Evolutionary conservation across 2,113 vertebrate genomes (phyloP).

Genomic region (Speoplatyrhinus poulsoni): DNA sequence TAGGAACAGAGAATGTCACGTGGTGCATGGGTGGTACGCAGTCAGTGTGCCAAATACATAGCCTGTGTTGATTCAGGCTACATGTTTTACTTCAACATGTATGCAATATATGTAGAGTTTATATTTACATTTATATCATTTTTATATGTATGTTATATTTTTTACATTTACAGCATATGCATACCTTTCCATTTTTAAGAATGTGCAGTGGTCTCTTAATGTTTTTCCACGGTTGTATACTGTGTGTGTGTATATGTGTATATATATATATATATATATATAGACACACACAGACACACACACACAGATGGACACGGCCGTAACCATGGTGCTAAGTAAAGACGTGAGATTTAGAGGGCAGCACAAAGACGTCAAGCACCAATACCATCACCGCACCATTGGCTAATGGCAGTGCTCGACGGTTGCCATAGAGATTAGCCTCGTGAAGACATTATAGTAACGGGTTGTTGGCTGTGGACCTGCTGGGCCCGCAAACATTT

Average conservation of each 20-base stretch:
- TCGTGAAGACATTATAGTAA: conserved; percentile 65
- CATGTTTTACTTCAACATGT: neutral
- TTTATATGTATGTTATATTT: too few relatives aligned
- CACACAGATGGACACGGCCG: conserved; percentile 55
- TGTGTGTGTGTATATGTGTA: too few relatives aligned
- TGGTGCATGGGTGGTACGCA: too few relatives aligned
- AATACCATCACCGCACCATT: conserved; percentile 65
- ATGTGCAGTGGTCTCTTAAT: too few relatives aligned
- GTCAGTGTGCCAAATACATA: neutral
- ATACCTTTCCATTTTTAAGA: too few relatives aligned
- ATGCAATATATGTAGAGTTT: too few relatives aligned
- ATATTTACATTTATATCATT: too few relatives aligned
- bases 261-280: too few relatives aligned
- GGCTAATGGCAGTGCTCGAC: conserved; percentile 65
- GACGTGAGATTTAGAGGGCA: conserved; percentile 64
- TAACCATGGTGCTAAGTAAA: conserved; percentile 54
- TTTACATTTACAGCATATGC: too few relatives aligned
- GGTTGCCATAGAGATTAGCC: conserved; percentile 73
- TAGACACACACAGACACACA: conserved; percentile 2
- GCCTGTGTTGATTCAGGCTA: neutral
- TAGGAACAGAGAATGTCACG: neutral
- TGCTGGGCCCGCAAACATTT: conserved; percentile 8
- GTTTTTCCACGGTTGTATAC: too few relatives aligned
- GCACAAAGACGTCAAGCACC: conserved; percentile 64
- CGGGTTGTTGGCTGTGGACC: conserved; percentile 56